Evolutionary conservation across 2,797 vertebrate species (phyloP).

Genomic region (Melanotaenia maccullochi): DNA sequence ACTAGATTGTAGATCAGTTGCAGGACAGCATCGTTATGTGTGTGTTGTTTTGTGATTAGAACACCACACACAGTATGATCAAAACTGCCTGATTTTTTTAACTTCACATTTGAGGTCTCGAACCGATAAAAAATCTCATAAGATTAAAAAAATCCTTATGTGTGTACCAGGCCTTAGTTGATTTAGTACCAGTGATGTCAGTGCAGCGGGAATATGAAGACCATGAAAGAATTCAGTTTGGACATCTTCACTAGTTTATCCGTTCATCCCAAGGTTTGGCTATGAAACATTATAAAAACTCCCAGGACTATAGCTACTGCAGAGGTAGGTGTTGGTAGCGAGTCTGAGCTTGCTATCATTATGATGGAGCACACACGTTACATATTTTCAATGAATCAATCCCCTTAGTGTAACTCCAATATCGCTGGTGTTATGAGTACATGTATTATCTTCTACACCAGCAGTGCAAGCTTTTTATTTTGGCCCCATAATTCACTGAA

Average conservation of each 20-base stretch:
- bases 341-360: background rate
- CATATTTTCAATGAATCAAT: too few species aligned
- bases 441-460: background rate
- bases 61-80: too few species aligned
- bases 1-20: too few species aligned
- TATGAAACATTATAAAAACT: background rate
- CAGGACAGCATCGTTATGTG: too few species aligned
- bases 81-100: too few species aligned
- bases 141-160: too few species aligned
- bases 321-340: background rate
- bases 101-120: too few species aligned
- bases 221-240: background rate
- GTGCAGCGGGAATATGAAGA: background rate
- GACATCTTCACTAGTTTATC: background rate
- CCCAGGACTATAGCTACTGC: background rate
- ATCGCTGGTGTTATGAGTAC: background rate
- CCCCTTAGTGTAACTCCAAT: background rate
- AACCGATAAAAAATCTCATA: too few species aligned
- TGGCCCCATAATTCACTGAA: background rate
- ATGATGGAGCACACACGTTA: background rate
- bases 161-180: too few species aligned
- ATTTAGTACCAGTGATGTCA: background rate
- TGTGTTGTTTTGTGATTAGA: too few species aligned
- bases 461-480: background rate
- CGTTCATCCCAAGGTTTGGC: background rate